phyloP scores from a whole-genome alignment of 2,888 invertebrate genomes.

The Dryadula phaetusa region DNA sequence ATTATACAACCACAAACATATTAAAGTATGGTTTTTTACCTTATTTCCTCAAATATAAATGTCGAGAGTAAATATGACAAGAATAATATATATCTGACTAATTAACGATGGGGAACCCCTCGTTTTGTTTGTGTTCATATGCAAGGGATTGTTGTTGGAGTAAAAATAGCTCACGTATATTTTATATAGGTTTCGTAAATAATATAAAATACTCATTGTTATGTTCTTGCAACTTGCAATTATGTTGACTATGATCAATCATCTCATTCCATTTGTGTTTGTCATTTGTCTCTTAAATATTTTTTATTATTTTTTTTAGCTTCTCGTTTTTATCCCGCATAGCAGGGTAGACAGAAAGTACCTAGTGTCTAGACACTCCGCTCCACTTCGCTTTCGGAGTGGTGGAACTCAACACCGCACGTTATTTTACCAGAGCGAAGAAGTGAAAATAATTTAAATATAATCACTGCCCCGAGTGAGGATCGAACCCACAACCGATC shows the following conservation, averaged over 20 bases:
- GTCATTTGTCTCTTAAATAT: background rate
- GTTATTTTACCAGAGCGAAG: no score
- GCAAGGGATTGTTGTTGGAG: background rate
- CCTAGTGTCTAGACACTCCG: no score
- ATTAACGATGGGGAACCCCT: slow-evolving; percentile 40
- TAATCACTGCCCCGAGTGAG: no score
- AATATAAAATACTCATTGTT: slow-evolving; percentile 10
- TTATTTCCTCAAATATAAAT: background rate
- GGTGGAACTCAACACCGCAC: no score
- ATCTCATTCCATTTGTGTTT: background rate
- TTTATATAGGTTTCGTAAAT: background rate
- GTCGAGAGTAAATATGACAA: background rate
- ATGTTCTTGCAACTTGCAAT: slow-evolving; percentile 7
- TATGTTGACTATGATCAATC: background rate
- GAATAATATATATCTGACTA: slow-evolving; percentile 9
- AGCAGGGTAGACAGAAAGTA: no score
- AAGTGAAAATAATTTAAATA: no score
- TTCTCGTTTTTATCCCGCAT: no score
- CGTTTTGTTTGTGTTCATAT: slow-evolving; percentile 33
- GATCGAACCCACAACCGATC: no score
- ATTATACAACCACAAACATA: background rate
- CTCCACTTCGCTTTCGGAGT: no score
- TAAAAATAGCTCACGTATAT: slow-evolving; percentile 1
- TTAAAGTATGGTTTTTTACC: background rate
- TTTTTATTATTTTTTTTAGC: no score